These are phyloP conservation scores for Perca flavescens DNA, from an alignment of 2,113 vertebrate species.

Conservation along the genomic window DNA sequence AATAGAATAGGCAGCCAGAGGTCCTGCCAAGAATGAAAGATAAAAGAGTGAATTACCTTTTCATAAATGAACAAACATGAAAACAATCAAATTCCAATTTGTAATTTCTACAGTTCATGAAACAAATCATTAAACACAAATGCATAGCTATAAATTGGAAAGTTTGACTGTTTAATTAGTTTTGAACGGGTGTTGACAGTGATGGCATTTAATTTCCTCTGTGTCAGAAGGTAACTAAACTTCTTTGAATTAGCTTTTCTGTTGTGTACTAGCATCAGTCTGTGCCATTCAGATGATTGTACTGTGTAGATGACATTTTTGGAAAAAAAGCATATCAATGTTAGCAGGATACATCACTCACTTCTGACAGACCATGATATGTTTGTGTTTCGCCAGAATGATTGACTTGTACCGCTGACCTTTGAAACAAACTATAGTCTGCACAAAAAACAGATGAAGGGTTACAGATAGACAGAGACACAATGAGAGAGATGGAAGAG, in stretches of 20 bases:
- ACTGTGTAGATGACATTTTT: constrained; percentile 31
- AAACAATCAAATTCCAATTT: not conserved
- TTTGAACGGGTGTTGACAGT: not conserved
- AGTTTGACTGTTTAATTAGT: constrained; percentile 1
- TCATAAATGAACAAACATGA: not conserved
- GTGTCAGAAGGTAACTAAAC: not conserved
- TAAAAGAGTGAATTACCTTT: not conserved
- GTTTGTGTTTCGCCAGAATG: constrained; percentile 44
- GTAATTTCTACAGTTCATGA: not conserved
- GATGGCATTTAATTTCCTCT: constrained; percentile 21
- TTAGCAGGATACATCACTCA: constrained; percentile 40
- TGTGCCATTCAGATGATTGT: not conserved
- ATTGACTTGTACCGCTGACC: constrained; percentile 55
- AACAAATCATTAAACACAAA: not conserved
- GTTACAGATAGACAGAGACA: not conserved
- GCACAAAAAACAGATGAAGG: constrained; percentile 34
- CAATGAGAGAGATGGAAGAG: not conserved
- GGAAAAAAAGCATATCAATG: constrained; percentile 4
- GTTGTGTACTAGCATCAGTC: not conserved
- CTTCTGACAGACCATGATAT: constrained; percentile 45
- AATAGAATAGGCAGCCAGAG: not conserved
- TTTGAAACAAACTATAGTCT: constrained; percentile 50
- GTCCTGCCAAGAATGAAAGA: not conserved
- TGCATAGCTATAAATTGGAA: not conserved
- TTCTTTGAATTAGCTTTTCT: constrained; percentile 22